Percentiles rank a stretch among this genome's conserved stretches.
These are phyloP conservation scores for Columba livia DNA, from an alignment of 2,113 vertebrate genomes.

Conservation along the genomic window DNA sequence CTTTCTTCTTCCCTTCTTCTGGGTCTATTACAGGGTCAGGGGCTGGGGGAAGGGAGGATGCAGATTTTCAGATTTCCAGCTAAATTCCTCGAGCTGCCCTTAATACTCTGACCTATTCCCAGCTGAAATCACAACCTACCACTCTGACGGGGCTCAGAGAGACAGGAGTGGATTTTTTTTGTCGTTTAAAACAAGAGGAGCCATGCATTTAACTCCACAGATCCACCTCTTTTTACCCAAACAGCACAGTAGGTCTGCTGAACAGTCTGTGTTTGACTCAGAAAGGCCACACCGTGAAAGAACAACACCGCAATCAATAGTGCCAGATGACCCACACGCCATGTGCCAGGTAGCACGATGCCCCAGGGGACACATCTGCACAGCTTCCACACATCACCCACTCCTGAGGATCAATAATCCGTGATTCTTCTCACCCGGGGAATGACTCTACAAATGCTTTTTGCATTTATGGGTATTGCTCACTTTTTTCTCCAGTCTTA, in stretches of 20 bases:
- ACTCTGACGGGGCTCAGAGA: not conserved
- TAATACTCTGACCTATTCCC: constrained; percentile 20
- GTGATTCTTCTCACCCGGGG: not conserved
- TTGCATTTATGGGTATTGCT: not conserved
- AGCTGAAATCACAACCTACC: not conserved
- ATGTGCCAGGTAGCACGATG: not conserved
- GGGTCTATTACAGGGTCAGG: constrained; percentile 6
- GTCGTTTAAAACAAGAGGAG: not conserved
- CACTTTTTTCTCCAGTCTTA: not conserved
- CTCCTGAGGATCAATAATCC: not conserved
- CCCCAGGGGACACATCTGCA: not conserved
- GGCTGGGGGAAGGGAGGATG: not conserved
- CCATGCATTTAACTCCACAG: not conserved
- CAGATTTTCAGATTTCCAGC: constrained; percentile 29
- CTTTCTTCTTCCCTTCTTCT: not conserved
- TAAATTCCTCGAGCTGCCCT: constrained; percentile 20
- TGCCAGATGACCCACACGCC: not conserved
- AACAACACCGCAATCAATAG: not conserved
- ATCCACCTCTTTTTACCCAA: not conserved
- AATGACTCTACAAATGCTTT: not conserved
- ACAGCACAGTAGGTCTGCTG: not conserved
- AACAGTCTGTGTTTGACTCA: not conserved
- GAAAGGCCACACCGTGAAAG: not conserved
- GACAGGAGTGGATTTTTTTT: not conserved
- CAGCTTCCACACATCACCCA: not conserved